phyloP scores from a whole-genome alignment of 2,113 vertebrate genomes.

The Balaeniceps rex region DNA sequence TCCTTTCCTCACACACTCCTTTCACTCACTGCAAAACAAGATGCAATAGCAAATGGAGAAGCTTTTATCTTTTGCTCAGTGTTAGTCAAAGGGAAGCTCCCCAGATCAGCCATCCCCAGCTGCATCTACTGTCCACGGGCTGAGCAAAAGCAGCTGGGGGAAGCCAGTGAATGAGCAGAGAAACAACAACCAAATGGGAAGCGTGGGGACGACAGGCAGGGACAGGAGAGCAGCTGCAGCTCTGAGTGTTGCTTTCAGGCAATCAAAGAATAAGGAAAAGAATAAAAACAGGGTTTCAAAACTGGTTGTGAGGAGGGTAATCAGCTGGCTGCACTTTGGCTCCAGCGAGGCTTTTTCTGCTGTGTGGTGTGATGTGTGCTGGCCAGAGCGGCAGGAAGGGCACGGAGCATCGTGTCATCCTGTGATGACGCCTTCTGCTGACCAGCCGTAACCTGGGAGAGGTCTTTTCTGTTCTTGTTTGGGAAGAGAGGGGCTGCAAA shows the following conservation, averaged over 20 bases:
- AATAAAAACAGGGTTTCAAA: background rate
- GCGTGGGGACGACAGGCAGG: no score
- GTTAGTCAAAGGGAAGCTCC: background rate
- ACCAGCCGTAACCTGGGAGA: background rate
- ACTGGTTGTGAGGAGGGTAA: background rate
- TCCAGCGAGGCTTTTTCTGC: background rate
- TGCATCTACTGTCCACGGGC: background rate
- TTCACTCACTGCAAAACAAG: background rate
- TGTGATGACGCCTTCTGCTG: background rate
- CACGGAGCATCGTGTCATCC: background rate
- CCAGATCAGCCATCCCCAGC: background rate
- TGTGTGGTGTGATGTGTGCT: background rate
- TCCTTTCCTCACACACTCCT: background rate
- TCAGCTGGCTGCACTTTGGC: background rate
- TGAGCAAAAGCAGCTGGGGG: background rate
- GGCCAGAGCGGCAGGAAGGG: background rate
- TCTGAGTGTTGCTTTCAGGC: background rate
- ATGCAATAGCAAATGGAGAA: background rate
- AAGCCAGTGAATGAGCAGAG: background rate
- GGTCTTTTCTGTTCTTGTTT: background rate
- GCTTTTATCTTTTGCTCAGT: background rate
- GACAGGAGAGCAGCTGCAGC: background rate
- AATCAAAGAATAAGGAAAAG: background rate
- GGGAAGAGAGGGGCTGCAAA: background rate
- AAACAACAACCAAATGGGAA: background rate